Base-by-base conservation (phyloP, 37 sponge, comb jelly and placozoan species). In the Beroe ovata region DNA sequence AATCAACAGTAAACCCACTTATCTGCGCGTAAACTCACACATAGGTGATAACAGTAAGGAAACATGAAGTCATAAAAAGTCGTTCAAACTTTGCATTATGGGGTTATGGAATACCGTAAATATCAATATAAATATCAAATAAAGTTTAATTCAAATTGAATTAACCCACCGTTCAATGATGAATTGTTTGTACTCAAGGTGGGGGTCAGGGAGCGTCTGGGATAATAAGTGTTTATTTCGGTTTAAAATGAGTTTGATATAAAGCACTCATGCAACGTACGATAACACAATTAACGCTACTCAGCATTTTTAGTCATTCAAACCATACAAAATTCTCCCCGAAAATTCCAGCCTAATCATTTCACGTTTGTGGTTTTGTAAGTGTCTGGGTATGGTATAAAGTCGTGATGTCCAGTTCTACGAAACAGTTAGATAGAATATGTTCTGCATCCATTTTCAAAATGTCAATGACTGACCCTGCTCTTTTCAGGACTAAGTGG, bases 401-500 rank as follows among this genome's bases (percentile, higher is more conserved):
- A n/a, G n/a, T n/a, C n/a, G n/a, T n/a, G n/a, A n/a, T n/a, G n/a
- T n/a, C n/a, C n/a, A n/a, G n/a, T n/a, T n/a, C n/a, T n/a, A n/a
- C n/a, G n/a, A n/a, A n/a, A n/a, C n/a, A n/a, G n/a, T n/a, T n/a
- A n/a, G n/a, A n/a, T n/a, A n/a, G n/a, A n/a, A n/a, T n/a, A n/a
- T n/a, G n/a, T n/a, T n/a, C n/a, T n/a, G n/a, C n/a, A n/a, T n/a
- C n/a, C n/a, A n/a, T n/a, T n/a, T n/a, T n/a, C n/a, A n/a, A n/a
- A n/a, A n/a, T n/a, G n/a, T n/a, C n/a, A n/a, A n/a, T n/a, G n/a
- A n/a, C n/a, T n/a, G n/a, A n/a, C n/a, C n/a, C n/a, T n/a, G n/a
- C n/a, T n/a, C n/a, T n/a, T 66, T 66, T 66, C 69, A 66, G 69
- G 16, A 66, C 69, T 37, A 66, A 66, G 35, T 66, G 69, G 69